Percentiles rank a stretch among this genome's conserved stretches.
phyloP scores from a whole-genome alignment of 2,113 vertebrate genomes.

The Paedocypris sp. region DNA sequence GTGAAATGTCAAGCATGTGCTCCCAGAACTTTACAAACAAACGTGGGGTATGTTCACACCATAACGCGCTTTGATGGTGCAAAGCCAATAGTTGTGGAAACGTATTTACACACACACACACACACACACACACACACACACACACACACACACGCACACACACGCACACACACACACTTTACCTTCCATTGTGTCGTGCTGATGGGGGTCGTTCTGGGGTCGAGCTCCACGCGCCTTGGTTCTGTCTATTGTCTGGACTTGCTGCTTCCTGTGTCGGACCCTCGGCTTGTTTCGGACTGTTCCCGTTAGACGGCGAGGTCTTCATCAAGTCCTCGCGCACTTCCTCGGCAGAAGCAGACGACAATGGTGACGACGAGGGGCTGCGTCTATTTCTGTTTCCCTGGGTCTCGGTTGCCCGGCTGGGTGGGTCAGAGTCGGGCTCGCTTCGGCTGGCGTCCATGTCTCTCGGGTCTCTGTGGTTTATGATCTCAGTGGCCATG shows the following conservation, averaged over 20 bases:
- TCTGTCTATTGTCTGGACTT: constrained; percentile 42
- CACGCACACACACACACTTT: too few relatives aligned
- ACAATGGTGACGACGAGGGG: constrained; percentile 42
- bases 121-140: too few relatives aligned
- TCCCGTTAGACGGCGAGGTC: constrained; percentile 23
- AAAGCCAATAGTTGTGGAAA: too few relatives aligned
- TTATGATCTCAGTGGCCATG: constrained; percentile 56
- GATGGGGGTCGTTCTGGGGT: constrained; percentile 37
- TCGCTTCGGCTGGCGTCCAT: constrained; percentile 47
- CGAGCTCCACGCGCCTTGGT: constrained; percentile 29
- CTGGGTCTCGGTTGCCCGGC: constrained; percentile 31
- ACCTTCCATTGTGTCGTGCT: constrained; percentile 51
- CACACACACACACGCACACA: too few relatives aligned
- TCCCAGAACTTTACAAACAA: too few relatives aligned
- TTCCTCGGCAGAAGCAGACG: constrained; percentile 38
- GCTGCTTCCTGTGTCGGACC: constrained; percentile 38
- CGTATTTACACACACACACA: too few relatives aligned
- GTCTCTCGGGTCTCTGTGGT: constrained; percentile 32
- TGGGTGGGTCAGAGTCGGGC: constrained; percentile 51
- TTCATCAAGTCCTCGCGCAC: constrained; percentile 33
- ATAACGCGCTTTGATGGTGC: too few relatives aligned
- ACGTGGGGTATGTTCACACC: too few relatives aligned
- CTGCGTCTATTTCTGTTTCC: constrained; percentile 36
- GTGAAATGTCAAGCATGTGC: too few relatives aligned
- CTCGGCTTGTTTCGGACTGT: constrained; percentile 38